Conservation (phyloP, 2,113 vertebrate species). For the Calidris pygmaea region DNA sequence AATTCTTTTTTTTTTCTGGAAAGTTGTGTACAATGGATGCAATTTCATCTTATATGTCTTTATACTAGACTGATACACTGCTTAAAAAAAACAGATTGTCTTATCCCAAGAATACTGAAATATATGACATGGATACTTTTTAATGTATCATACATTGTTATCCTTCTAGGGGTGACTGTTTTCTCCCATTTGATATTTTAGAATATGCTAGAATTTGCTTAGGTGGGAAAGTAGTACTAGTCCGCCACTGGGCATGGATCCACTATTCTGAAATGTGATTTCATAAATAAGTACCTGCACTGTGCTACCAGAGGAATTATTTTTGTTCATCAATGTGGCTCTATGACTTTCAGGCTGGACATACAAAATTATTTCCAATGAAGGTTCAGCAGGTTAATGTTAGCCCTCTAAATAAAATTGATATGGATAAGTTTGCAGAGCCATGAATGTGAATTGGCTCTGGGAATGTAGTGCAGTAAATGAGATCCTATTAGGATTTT, state of each 20-base stretch:
- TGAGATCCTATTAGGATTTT: neutral
- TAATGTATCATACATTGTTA: neutral
- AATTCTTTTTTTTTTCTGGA: neutral
- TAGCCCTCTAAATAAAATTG: neutral
- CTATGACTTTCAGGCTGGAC: neutral
- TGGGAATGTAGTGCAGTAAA: neutral
- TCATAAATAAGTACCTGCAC: neutral
- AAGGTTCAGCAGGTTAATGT: neutral
- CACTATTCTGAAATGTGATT: neutral
- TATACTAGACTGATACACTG: neutral
- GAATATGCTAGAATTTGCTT: neutral
- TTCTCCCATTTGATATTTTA: neutral
- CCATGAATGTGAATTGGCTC: neutral
- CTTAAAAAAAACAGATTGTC: neutral
- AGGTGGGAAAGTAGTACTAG: neutral
- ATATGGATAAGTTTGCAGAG: neutral
- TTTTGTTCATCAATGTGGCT: neutral
- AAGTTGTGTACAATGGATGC: neutral
- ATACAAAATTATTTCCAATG: neutral
- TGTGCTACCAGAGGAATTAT: neutral
- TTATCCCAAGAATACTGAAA: neutral
- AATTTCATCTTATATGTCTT: neutral
- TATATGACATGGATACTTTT: neutral
- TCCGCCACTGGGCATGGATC: neutral
- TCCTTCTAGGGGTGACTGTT: neutral